phyloP scores from a whole-genome alignment of 2,113 vertebrate species.

The Ceyx margarethae region DNA sequence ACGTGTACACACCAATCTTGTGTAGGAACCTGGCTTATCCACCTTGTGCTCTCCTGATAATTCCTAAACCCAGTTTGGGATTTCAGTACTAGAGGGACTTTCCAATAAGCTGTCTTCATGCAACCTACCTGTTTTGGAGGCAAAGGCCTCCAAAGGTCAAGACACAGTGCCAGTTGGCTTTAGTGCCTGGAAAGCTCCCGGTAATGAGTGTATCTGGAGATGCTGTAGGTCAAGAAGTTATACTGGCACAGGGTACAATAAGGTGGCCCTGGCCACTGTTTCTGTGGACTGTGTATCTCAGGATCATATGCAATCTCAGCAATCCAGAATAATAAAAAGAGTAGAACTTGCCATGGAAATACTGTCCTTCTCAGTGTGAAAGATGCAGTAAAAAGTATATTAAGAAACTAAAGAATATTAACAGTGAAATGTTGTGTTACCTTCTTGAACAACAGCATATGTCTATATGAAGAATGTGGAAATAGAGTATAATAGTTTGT shows the following conservation, averaged over 20 bases:
- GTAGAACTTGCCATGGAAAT: background rate
- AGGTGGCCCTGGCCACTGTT: background rate
- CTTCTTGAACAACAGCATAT: background rate
- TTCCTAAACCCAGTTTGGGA: background rate
- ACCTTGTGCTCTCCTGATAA: accelerated
- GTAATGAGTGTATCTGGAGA: background rate
- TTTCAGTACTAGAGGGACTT: background rate
- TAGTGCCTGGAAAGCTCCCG: background rate
- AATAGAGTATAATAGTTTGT: background rate
- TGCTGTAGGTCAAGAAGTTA: background rate
- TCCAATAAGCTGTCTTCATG: background rate
- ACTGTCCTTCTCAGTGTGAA: background rate
- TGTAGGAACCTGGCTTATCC: background rate
- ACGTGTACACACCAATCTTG: background rate
- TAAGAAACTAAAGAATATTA: background rate
- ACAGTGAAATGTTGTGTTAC: background rate
- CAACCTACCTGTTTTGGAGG: background rate
- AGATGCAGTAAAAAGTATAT: background rate
- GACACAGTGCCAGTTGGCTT: background rate
- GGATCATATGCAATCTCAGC: accelerated
- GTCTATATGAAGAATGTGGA: background rate
- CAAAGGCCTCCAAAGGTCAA: background rate
- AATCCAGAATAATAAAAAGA: background rate
- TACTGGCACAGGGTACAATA: background rate
- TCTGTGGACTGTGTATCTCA: background rate